Evolutionary conservation across 2,888 invertebrate species (phyloP).

Genomic region (Heliothis peltigera): DNA sequence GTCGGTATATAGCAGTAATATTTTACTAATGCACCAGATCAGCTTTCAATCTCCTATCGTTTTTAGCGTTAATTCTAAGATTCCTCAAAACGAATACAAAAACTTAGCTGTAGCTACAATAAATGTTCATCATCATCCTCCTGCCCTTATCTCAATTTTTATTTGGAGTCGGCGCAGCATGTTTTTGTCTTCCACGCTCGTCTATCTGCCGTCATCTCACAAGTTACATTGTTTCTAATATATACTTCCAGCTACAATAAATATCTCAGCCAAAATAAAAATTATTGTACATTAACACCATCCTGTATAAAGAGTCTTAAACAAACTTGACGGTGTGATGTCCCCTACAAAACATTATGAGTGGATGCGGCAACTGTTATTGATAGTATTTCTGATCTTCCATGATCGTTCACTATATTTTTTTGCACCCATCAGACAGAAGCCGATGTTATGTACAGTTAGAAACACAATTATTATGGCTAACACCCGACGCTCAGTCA

Average conservation of each 20-base stretch:
- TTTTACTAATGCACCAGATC: background rate
- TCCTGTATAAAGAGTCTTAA: slow-evolving; percentile 48
- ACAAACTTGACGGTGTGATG: slow-evolving; percentile 49
- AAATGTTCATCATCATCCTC: too few relatives aligned
- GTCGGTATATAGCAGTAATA: background rate
- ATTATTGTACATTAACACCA: slow-evolving; percentile 9
- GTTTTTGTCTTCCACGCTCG: too few relatives aligned
- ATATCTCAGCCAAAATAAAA: background rate
- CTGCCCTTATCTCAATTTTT: too few relatives aligned
- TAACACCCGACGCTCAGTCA: background rate
- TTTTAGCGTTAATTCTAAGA: background rate
- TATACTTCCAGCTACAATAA: background rate
- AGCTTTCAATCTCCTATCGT: background rate
- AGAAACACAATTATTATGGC: slow-evolving; percentile 47
- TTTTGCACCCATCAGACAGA: slow-evolving; percentile 69
- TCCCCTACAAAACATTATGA: slow-evolving; percentile 51
- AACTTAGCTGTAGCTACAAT: background rate
- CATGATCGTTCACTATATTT: slow-evolving; percentile 85
- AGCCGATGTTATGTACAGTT: slow-evolving; percentile 67
- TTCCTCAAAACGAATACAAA: background rate
- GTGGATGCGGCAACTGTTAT: slow-evolving; percentile 72
- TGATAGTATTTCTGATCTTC: slow-evolving; percentile 80
- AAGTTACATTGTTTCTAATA: too few relatives aligned
- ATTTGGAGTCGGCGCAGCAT: too few relatives aligned
- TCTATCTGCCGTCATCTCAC: too few relatives aligned